A percentile compares a stretch with the other conserved stretches of the same genome.
Evolutionary conservation across 2,888 invertebrate species (phyloP).

Genomic region (Anticlea derivata): DNA sequence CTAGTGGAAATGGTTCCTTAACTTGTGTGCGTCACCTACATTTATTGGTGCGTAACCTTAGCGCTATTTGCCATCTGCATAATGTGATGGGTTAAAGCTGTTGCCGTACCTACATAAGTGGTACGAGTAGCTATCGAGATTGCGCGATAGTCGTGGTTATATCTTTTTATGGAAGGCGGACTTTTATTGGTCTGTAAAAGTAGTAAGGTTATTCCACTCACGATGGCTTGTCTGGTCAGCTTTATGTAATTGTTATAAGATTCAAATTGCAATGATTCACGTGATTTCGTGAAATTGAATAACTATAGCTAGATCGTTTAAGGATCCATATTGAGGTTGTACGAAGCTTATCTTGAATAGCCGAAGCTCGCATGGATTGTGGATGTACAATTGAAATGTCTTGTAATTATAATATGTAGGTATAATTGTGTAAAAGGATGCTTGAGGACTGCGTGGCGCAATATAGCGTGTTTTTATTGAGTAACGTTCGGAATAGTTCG

Average conservation of each 20-base stretch:
- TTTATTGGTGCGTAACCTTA: constrained; percentile 41
- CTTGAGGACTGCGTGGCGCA: no score
- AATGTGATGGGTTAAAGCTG: constrained; percentile 51
- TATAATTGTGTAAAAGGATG: no score
- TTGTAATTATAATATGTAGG: no score
- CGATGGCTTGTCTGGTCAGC: no score
- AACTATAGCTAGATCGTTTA: constrained; percentile 10
- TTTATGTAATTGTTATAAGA: no score
- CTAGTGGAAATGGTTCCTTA: constrained; percentile 20
- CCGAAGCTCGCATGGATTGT: background rate
- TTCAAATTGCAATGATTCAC: no score
- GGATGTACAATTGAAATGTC: no score
- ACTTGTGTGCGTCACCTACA: constrained; percentile 43
- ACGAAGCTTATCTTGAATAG: constrained; percentile 5
- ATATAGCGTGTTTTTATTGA: no score
- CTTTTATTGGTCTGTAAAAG: constrained; percentile 18
- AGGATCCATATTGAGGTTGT: background rate
- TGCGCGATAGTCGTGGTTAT: constrained; percentile 26
- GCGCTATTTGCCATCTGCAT: constrained; percentile 50
- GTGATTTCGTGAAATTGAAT: no score
- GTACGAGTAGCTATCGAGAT: constrained; percentile 16
- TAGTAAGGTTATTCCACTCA: no score
- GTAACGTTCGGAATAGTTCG: no score
- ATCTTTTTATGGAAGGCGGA: constrained; percentile 23
- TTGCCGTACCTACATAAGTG: constrained; percentile 22